phyloP scores from a whole-genome alignment of 35 echinoderm and acorn worm species.

The Apostichopus japonicus region DNA sequence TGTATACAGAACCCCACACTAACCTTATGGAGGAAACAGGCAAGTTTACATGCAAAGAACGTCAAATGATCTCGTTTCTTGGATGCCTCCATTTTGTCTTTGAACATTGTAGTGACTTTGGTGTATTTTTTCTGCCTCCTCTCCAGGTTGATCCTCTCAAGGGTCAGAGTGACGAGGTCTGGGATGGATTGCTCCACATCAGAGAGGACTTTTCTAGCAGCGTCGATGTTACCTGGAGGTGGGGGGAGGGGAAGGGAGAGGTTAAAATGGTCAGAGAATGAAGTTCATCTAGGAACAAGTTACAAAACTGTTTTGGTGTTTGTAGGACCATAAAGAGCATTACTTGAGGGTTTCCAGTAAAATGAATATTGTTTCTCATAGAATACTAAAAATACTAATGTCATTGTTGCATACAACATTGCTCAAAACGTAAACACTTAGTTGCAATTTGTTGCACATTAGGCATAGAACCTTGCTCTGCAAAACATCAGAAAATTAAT shows the following conservation, averaged over 20 bases:
- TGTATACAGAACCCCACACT: neutral
- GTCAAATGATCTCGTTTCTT: constrained; percentile 51
- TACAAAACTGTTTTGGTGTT: too few species aligned
- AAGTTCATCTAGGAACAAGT: too few species aligned
- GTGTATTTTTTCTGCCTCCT: constrained; percentile 67
- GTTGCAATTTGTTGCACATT: too few species aligned
- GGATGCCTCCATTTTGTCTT: constrained; percentile 51
- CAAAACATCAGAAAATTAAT: too few species aligned
- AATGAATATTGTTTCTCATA: neutral
- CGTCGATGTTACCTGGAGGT: constrained; percentile 68
- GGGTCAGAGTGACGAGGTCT: constrained; percentile 62
- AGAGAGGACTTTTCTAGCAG: constrained; percentile 74
- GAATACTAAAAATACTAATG: too few species aligned
- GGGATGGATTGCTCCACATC: constrained; percentile 69
- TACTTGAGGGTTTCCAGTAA: too few species aligned
- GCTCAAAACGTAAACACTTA: too few species aligned
- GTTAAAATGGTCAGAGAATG: too few species aligned
- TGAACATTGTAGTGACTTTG: constrained; percentile 63
- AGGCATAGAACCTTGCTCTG: too few species aligned
- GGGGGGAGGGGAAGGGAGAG: too few species aligned
- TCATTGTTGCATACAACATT: too few species aligned
- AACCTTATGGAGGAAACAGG: constrained; percentile 84
- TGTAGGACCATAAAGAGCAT: too few species aligned
- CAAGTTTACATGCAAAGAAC: constrained; percentile 80
- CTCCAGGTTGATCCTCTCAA: constrained; percentile 87